A percentile compares a stretch with the other conserved stretches of the same genome.
Conservation (phyloP, 2,113 vertebrate species). For the Micronycteris hirsuta region DNA sequence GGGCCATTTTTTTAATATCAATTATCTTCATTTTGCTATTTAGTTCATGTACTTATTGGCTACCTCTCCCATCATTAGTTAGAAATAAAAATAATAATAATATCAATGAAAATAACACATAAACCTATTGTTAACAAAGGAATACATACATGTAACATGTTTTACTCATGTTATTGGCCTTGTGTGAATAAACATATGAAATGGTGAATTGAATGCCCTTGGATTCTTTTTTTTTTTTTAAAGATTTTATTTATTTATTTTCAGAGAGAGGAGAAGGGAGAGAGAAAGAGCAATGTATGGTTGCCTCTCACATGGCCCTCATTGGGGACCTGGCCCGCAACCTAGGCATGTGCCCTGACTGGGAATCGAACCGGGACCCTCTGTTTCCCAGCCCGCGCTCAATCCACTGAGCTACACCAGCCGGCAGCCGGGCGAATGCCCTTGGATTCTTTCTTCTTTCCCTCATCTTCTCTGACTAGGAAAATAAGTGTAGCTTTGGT, state of each 20-base stretch:
- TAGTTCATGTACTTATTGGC: background rate
- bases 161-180: background rate
- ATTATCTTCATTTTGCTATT: background rate
- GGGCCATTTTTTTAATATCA: background rate
- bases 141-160: background rate
- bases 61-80: background rate
- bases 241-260: no score
- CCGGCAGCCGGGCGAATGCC: no score
- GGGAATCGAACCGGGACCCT: no score
- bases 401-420: no score
- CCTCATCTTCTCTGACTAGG: background rate
- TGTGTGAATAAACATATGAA: background rate
- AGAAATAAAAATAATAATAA: background rate
- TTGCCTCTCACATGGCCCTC: no score
- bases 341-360: no score
- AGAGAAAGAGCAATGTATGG: no score
- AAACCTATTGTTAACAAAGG: background rate
- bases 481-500: constrained; percentile 29
- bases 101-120: background rate
- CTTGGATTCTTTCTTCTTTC: background rate
- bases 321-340: no score
- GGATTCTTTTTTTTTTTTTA: background rate
- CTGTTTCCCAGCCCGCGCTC: no score
- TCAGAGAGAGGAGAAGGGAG: no score
- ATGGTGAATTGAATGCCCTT: background rate